Evolutionary conservation across 2,797 vertebrate species (phyloP).

Genomic region (Hoplostethus mediterraneus): DNA sequence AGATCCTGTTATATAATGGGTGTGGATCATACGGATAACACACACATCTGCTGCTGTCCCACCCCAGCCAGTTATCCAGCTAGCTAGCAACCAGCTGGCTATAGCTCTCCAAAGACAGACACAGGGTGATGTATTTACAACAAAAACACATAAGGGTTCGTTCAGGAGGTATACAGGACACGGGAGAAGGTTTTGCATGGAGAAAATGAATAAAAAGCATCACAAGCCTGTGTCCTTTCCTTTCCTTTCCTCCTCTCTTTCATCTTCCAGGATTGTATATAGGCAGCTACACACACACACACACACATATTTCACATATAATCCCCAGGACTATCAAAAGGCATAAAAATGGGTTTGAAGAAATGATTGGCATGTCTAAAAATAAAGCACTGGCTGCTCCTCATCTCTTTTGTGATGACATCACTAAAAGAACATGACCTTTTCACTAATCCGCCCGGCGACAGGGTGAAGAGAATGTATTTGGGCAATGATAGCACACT

Average conservation of each 20-base stretch:
- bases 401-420: conserved; percentile 18
- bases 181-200: too few species aligned
- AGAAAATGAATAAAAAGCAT: conserved; percentile 2
- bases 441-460: conserved; percentile 34
- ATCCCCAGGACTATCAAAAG: not conserved
- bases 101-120: conserved; percentile 17
- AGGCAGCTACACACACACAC: too few species aligned
- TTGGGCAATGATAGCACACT: conserved; percentile 2
- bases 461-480: conserved; percentile 10
- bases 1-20: conserved; percentile 70
- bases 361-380: conserved; percentile 33
- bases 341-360: conserved; percentile 35
- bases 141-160: conserved; percentile 19
- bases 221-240: not conserved
- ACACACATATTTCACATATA: not conserved
- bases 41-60: conserved; percentile 66
- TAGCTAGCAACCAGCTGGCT: conserved; percentile 58
- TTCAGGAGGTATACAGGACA: conserved; percentile 2
- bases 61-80: conserved; percentile 67
- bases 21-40: conserved; percentile 65
- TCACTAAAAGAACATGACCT: conserved; percentile 42
- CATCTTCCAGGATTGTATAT: too few species aligned
- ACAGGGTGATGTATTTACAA: conserved; percentile 1
- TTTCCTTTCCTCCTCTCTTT: not conserved
- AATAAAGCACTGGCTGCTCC: conserved; percentile 22